These are phyloP conservation scores for Dynastes grantii DNA, from an alignment of 2,888 invertebrate genomes.

Conservation along the genomic window DNA sequence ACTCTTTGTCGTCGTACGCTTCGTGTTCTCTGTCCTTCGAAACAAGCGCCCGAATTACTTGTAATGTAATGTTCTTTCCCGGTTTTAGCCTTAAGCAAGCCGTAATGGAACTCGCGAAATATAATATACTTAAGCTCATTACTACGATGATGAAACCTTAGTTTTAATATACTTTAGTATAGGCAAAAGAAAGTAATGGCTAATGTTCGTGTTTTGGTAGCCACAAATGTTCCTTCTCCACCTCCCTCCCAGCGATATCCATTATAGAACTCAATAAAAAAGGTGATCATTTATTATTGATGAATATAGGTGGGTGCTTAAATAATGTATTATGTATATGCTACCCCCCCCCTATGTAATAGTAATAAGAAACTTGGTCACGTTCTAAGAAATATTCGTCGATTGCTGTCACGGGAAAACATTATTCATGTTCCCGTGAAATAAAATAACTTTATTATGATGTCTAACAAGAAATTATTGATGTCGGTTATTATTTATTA, in stretches of 20 bases:
- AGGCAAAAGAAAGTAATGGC: constrained; percentile 19
- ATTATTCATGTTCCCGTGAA: too few species aligned
- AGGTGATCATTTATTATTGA: constrained; percentile 8
- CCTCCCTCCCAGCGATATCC: background rate
- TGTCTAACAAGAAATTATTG: too few species aligned
- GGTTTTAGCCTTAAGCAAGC: background rate
- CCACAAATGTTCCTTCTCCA: background rate
- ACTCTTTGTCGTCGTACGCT: background rate
- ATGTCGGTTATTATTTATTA: too few species aligned
- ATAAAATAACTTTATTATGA: too few species aligned
- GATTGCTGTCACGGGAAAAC: too few species aligned
- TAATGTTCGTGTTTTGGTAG: constrained; percentile 23
- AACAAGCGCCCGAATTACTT: background rate
- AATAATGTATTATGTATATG: background rate
- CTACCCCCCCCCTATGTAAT: background rate
- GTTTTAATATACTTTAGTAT: background rate
- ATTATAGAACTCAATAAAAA: constrained; percentile 13
- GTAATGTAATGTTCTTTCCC: background rate
- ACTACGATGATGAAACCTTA: constrained; percentile 17
- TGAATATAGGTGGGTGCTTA: background rate
- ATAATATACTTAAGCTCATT: constrained; percentile 15
- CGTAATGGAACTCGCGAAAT: constrained; percentile 1
- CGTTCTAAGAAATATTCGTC: background rate
- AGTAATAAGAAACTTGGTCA: background rate
- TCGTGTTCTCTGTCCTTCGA: background rate